Base-by-base conservation (phyloP, 2,888 invertebrate species). In the Patella pellucida region DNA sequence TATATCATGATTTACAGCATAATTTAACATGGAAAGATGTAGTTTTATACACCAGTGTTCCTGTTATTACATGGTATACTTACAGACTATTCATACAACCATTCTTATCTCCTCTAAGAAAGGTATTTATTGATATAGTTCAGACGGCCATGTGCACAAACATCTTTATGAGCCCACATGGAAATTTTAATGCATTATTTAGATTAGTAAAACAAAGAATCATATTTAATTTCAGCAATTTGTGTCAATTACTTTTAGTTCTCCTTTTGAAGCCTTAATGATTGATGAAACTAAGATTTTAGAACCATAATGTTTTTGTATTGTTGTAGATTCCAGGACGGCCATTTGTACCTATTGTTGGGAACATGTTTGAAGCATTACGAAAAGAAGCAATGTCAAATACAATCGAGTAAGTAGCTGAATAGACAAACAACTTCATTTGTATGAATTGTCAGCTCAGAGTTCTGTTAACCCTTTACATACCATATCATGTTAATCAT, bases 331-430 rank as follows among this genome's bases (percentile, higher is more conserved):
- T 87, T 14, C 87, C 87, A 73, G 87, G 87, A 0, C 78, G 79
- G 9, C 81, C 85, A 0, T 87, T 83, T 78, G 80, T 79, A 69
- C 87, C 87, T 0, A 52, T 87, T 9, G 80, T 86, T 72, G 87
- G 87, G 3, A 87, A 87, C 78, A 85, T 86, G 83, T 79, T 84
- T 52, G 86, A 86, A 68, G 86, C 84, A 1, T 74, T 83, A 27
- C 77, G 76, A 56, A 79, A 80, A 41, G 85, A 86, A 71, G 84
- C 87, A 11, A 85, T 85, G 84, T 81, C 80, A 16, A 85, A 82
- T 74, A 79, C 85, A 15, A 81, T 86, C 23, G 84, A 80, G 86
- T 85, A 76, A 71, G 78, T 71, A 27, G 1, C 19, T 27, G 27
- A 27, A 27, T 27, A 27, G 27, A 27, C 27, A 27, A 27, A 27